Evolutionary conservation across 2,113 vertebrate genomes (phyloP), one percentile per base, ranked within the genome.

Genomic region (Salvelinus sp.): DNA sequence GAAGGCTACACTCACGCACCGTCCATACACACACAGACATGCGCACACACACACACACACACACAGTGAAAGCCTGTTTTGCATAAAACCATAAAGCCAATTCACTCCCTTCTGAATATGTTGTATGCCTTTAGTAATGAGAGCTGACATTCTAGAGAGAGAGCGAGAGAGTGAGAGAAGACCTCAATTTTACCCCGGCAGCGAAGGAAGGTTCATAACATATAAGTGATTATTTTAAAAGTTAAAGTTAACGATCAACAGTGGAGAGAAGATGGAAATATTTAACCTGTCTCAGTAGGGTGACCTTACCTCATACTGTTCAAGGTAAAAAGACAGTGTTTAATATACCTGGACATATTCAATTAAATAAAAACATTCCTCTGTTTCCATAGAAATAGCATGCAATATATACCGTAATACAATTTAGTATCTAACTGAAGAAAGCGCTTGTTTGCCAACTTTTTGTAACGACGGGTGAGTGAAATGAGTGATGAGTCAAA

Each of bases 101-200:
- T 87, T 82, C 78, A 62, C 78, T 79, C 72, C 60, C 69, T 57
- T 79, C 76, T 71, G 82, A 91, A 83, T 85, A 75, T 72, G 75
- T 76, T 83, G 79, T 83, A 79, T 88, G 84, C 74, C 79, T 58
- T 83, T 73, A 84, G 79, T 89, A 91, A 92, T 87, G 76, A 86
- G 78, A 75, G 79, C 80, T 87, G 81, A 91, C 85, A 82, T 79
- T 74, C 76, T 82, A 87, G 88, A 87, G 80, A 87, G 84, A 73
- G 82, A 81, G 69, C 71, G 67, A 80, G 73, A 70, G 66, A 38
- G 28, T 12, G 67, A 33, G 14, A 68, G 7, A 38, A 28, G 63
- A 65, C 48, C 48, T 50, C 14, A 2, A 14, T 50, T 50, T 14
- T 50, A 50, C 10, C 48, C 9, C 13, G 16, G 16, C 1, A 28